These are phyloP conservation scores for Tauraco erythrolophus DNA, from an alignment of 2,113 vertebrate species.

Conservation along the genomic window DNA sequence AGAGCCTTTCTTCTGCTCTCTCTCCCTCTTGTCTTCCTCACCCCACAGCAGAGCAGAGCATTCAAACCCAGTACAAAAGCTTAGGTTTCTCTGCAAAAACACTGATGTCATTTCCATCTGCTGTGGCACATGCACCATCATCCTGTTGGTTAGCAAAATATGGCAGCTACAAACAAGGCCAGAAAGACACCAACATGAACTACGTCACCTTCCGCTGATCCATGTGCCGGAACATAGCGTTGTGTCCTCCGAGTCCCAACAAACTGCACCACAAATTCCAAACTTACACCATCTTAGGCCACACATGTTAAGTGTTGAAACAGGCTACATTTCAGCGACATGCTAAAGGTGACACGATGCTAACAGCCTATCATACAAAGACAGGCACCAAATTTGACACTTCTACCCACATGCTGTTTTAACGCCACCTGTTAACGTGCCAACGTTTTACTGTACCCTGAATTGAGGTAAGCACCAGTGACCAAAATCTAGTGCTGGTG, in stretches of 20 bases:
- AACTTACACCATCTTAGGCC: rapidly evolving
- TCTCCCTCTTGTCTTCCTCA: neutral
- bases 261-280: neutral
- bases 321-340: neutral
- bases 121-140: neutral
- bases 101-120: neutral
- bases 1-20: neutral
- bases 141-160: neutral
- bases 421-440: rapidly evolving
- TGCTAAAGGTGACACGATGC: rapidly evolving
- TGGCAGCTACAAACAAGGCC: neutral
- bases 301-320: neutral
- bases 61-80: neutral
- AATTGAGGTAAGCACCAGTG: neutral
- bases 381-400: neutral
- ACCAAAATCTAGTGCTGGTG: neutral
- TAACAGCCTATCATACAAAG: neutral
- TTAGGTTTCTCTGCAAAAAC: neutral
- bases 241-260: neutral
- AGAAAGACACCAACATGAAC: neutral
- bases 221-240: rapidly evolving
- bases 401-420: neutral
- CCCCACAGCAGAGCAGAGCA: neutral
- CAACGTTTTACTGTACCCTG: neutral
- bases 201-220: neutral